phyloP scores from a whole-genome alignment of 2,797 vertebrate genomes.

The Pogoniulus pusillus region DNA sequence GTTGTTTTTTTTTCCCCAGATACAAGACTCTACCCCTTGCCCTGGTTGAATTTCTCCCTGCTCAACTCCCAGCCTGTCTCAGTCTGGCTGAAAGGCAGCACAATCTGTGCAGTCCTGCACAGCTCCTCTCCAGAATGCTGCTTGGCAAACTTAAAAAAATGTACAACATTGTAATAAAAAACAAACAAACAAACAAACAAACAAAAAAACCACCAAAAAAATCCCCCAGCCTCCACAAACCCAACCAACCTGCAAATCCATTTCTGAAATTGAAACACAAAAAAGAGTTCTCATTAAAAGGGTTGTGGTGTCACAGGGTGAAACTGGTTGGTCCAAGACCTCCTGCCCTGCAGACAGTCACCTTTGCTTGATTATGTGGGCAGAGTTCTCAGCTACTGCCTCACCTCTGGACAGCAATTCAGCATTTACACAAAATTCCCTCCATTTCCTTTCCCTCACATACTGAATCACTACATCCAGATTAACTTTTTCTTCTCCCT shows the following conservation, averaged over 20 bases:
- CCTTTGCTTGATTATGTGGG: rapidly evolving
- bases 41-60: too few relatives aligned
- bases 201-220: neutral
- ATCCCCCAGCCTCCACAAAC: too few relatives aligned
- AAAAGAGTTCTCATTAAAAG: neutral
- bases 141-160: constrained; percentile 44
- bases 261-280: constrained; percentile 39
- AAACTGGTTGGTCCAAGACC: neutral
- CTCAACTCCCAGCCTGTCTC: too few relatives aligned
- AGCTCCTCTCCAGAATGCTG: constrained; percentile 54
- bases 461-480: neutral
- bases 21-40: too few relatives aligned
- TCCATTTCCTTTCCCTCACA: neutral
- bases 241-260: constrained; percentile 32
- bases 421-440: neutral
- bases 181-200: too few relatives aligned
- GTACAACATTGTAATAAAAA: neutral
- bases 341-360: neutral
- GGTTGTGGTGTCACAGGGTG: neutral
- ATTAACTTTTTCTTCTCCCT: neutral
- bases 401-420: neutral
- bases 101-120: constrained; percentile 23
- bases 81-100: too few relatives aligned
- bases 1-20: too few relatives aligned
- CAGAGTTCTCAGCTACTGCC: neutral